Percentiles rank a stretch among this genome's conserved stretches.
Conservation (phyloP, 2,888 invertebrate genomes). For the Myopa tessellatipennis region DNA sequence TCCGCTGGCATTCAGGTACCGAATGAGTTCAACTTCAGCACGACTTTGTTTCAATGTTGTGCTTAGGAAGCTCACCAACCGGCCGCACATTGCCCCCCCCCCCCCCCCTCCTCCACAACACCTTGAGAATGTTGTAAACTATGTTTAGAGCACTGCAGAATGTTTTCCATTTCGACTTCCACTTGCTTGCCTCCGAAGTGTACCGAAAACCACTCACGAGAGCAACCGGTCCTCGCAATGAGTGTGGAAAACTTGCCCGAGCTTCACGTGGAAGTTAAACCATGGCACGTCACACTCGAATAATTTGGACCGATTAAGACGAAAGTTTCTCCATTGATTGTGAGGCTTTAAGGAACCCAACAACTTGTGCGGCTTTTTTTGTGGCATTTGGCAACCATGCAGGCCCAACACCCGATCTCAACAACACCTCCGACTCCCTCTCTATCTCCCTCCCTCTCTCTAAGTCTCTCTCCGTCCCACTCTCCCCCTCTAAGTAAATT, state of each 20-base stretch:
- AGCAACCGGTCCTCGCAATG: neutral
- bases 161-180: neutral
- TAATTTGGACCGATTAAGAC: slow-evolving; percentile 66
- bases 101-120: no score
- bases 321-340: slow-evolving; percentile 65
- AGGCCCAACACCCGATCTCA: neutral
- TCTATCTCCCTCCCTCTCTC: neutral
- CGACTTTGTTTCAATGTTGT: neutral
- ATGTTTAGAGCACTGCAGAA: neutral
- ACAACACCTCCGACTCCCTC: neutral
- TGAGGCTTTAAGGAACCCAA: slow-evolving; percentile 52
- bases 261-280: slow-evolving; percentile 63
- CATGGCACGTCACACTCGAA: slow-evolving; percentile 64
- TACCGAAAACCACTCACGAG: slow-evolving; percentile 8
- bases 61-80: neutral
- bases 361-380: slow-evolving; percentile 25
- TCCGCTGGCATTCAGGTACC: no score
- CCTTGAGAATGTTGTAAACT: neutral
- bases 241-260: slow-evolving; percentile 42
- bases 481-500: neutral
- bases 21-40: neutral
- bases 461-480: neutral
- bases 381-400: neutral
- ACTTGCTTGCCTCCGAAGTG: neutral
- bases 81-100: neutral